Conservation (phyloP, 2,797 vertebrate species). For the Oceanodroma leucorhoa region DNA sequence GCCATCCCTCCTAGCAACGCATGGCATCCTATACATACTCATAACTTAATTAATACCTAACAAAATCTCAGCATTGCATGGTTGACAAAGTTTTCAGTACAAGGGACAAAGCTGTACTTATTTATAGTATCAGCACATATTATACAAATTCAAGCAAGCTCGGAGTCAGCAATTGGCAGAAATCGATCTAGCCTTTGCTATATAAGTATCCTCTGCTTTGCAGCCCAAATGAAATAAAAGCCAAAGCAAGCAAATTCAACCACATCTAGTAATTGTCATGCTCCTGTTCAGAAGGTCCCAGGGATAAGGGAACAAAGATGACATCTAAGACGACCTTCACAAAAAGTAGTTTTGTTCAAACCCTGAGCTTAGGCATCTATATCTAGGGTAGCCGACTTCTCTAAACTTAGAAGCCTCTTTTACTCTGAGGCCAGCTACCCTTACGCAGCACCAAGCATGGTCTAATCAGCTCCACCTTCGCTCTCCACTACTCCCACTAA, state of each 20-base stretch:
- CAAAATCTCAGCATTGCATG: not conserved
- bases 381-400: not conserved
- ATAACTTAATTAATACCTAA: not conserved
- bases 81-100: not conserved
- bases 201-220: not conserved
- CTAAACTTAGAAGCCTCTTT: not conserved
- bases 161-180: not conserved
- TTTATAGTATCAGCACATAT: not conserved
- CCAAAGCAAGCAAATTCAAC: not conserved
- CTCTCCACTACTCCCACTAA: not conserved
- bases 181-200: not conserved
- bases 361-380: rapidly evolving
- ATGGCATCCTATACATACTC: not conserved
- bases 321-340: not conserved
- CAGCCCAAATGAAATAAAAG: not conserved
- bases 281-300: not conserved
- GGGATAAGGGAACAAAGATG: not conserved
- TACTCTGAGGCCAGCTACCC: not conserved
- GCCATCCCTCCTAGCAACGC: not conserved
- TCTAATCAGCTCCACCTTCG: not conserved
- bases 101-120: not conserved
- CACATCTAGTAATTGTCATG: not conserved
- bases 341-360: not conserved
- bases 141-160: not conserved
- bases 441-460: not conserved